phyloP scores from a whole-genome alignment of 2,113 vertebrate genomes.

The Aythya baeri region DNA sequence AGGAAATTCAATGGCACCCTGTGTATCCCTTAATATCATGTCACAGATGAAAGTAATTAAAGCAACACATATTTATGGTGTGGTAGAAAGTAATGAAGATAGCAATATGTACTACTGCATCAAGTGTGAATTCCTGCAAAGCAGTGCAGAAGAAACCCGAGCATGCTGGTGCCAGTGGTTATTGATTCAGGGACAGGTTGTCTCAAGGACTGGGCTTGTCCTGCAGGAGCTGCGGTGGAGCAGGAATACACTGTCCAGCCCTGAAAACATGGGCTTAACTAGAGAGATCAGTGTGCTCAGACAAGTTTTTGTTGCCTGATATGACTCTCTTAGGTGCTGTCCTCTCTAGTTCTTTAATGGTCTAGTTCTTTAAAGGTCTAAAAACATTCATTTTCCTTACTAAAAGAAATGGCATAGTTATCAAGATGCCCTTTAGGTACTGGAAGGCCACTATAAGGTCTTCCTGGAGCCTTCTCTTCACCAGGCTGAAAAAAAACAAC shows the following conservation, averaged over 20 bases:
- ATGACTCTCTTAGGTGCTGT: not conserved
- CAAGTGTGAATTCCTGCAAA: not conserved
- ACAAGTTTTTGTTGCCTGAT: not conserved
- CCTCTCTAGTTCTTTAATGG: not conserved
- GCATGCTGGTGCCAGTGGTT: not conserved
- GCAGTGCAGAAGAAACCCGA: not conserved
- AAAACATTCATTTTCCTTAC: not conserved
- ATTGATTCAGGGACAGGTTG: slow-evolving; percentile 12
- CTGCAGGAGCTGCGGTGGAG: not conserved
- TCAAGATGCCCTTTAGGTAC: not conserved
- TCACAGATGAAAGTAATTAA: not conserved
- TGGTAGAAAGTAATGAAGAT: not conserved
- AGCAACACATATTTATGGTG: not conserved
- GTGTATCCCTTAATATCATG: not conserved
- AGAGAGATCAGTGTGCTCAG: not conserved
- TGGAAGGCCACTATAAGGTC: no score
- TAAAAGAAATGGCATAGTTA: not conserved
- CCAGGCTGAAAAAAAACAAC: no score
- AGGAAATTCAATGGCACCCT: not conserved
- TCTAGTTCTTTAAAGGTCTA: not conserved
- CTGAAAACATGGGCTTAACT: not conserved
- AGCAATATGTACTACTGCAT: not conserved
- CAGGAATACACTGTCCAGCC: not conserved
- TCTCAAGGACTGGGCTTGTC: not conserved
- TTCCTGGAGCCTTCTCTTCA: no score